Evolutionary conservation across 2,797 vertebrate genomes (phyloP), one percentile per base, ranked within the genome.

Genomic region (Podarcis lilfordi): DNA sequence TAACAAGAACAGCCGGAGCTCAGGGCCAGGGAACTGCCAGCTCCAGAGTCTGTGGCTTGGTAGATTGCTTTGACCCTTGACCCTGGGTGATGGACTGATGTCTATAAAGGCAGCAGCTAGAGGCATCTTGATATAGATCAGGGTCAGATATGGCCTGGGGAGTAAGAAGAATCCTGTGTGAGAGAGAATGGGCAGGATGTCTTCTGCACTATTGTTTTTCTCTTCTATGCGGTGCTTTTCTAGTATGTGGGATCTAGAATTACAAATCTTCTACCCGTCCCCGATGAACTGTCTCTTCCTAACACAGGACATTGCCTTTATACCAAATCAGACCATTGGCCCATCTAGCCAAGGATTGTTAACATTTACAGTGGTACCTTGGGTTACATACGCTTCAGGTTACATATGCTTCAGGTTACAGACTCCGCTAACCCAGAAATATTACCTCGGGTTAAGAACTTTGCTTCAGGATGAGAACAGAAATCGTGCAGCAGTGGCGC

Each of bases 91-190:
- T 45, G 55, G 78, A 25, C 64, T 55, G 45, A 45, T 21, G 32
- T 59, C n/a, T 68, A 77, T 8, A 11, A 66, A 3, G 6, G 50
- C 76, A 88, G 19, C 72, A 72, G 21, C 3, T 15, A 4, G 43
- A 86, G 37, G 61, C 81, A 15, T 82, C 78, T 55, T 78, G 72
- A 87, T 61, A 71, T 5, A 13, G 7, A 75, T 23, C 76, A 74
- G 29, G 84, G 35, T 50, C 23, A 2, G 68, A 80, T 35, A 8
- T 21, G 35, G 64, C 3, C 64, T 93, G 66, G 55, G 50, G 76
- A 95, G 89, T 87, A 81, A 92, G 40, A 86, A 80, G 68, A 1
- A 23, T 64, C 29, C 5, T 66, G 19, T 59, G 23, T 29, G 71
- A 10, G 29, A 17, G 43, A 72, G 68, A 55, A 55, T 83, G 32